Conservation (phyloP, 1,140 invertebrate species). For the Lepidurus packardi region DNA sequence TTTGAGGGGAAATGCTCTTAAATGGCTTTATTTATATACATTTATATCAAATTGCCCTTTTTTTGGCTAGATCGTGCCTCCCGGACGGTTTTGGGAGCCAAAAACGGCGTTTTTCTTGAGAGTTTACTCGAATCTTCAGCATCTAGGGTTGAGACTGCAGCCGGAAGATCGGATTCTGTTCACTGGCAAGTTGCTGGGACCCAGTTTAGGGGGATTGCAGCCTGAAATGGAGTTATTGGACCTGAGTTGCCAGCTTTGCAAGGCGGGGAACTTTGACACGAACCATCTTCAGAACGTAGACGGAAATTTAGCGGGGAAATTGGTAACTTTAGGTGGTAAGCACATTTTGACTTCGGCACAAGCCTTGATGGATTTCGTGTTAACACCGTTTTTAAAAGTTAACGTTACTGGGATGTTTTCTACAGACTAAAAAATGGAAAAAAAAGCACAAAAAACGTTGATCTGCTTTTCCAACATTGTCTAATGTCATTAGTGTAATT, state of each 20-base stretch:
- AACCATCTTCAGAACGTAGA: not conserved
- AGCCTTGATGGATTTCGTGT: slow-evolving; percentile 23
- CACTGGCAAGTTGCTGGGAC: not conserved
- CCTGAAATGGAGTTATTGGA: slow-evolving; percentile 23
- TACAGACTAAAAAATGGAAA: not conserved
- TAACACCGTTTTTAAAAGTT: slow-evolving; percentile 22
- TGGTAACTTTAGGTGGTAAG: not conserved
- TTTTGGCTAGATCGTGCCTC: not conserved
- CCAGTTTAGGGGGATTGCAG: not conserved
- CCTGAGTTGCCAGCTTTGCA: slow-evolving; percentile 13
- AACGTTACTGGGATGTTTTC: slow-evolving; percentile 17
- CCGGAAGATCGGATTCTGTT: slow-evolving; percentile 9
- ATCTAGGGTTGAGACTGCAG: not conserved
- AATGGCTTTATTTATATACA: not conserved
- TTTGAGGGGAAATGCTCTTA: too few relatives aligned
- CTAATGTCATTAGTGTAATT: too few relatives aligned
- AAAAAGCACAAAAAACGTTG: not conserved
- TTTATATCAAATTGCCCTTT: too few relatives aligned
- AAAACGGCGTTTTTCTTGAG: not conserved
- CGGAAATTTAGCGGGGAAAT: not conserved
- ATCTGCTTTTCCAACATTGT: too few relatives aligned
- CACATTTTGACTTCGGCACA: slow-evolving; percentile 23
- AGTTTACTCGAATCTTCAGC: not conserved
- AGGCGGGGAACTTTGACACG: not conserved
- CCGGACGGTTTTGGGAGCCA: not conserved